Evolutionary conservation across 2,113 vertebrate genomes (phyloP).

Genomic region (Eptesicus fuscus): DNA sequence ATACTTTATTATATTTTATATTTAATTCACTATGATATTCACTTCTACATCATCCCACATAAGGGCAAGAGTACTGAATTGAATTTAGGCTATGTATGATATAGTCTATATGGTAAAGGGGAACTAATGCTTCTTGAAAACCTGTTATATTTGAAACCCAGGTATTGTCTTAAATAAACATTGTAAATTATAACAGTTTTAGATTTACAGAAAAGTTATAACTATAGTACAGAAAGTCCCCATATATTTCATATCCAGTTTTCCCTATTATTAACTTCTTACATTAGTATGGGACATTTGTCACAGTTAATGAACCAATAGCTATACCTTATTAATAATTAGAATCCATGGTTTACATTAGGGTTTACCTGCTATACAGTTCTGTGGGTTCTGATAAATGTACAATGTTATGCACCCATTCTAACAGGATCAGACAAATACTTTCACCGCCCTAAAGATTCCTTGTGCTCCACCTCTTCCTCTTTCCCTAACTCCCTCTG

Average conservation of each 20-base stretch:
- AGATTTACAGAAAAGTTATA: neutral
- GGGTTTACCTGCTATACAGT: neutral
- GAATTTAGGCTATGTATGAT: neutral
- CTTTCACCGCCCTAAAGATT: neutral
- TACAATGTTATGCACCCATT: neutral
- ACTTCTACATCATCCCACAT: neutral
- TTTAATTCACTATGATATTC: conserved; percentile 28
- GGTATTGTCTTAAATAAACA: neutral
- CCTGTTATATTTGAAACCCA: neutral
- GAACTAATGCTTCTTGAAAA: neutral
- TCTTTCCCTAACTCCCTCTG: neutral
- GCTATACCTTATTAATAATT: neutral
- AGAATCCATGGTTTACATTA: neutral
- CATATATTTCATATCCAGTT: neutral
- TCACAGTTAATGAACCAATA: neutral
- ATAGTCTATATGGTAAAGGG: neutral
- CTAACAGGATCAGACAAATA: neutral
- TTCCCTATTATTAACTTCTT: neutral
- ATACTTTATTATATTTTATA: conserved; percentile 34
- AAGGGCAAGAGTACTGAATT: neutral
- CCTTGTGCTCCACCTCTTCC: neutral
- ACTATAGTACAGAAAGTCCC: neutral
- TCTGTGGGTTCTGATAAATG: neutral
- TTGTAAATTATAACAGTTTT: neutral
- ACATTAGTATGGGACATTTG: neutral